Percentiles rank a stretch among this genome's conserved stretches.
Evolutionary conservation across 2,797 vertebrate species (phyloP).

Genomic region (Megaceryle alcyon): DNA sequence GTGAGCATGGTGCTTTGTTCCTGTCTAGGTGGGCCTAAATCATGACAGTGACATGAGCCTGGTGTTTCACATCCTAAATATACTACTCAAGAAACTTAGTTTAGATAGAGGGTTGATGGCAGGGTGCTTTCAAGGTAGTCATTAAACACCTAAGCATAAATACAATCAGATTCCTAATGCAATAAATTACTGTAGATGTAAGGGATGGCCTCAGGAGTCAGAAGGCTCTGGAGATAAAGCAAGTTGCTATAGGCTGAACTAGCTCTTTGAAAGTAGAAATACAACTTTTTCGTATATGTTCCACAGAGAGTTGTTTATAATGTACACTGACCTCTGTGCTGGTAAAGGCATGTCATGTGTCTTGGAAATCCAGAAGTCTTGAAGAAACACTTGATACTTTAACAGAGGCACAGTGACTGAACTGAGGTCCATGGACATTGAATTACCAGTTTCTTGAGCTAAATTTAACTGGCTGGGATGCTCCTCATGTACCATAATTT

Average conservation of each 20-base stretch:
- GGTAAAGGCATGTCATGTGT: neutral
- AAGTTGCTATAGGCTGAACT: neutral
- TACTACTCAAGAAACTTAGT: neutral
- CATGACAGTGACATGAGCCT: neutral
- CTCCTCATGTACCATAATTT: neutral
- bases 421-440: neutral
- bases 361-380: neutral
- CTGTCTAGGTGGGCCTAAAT: neutral
- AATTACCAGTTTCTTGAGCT: neutral
- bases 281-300: neutral
- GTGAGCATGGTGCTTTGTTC: neutral
- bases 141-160: neutral
- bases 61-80: neutral
- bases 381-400: neutral
- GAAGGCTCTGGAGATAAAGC: neutral
- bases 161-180: neutral
- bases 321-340: neutral
- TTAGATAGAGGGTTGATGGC: neutral
- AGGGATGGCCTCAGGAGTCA: neutral
- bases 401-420: neutral
- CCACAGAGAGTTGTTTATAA: accelerated
- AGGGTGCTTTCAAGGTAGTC: neutral
- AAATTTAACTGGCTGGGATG: neutral
- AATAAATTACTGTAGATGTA: neutral
- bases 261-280: neutral